Evolutionary conservation across 2,888 invertebrate species (phyloP).

Genomic region (Ceratothoa steindachneri): DNA sequence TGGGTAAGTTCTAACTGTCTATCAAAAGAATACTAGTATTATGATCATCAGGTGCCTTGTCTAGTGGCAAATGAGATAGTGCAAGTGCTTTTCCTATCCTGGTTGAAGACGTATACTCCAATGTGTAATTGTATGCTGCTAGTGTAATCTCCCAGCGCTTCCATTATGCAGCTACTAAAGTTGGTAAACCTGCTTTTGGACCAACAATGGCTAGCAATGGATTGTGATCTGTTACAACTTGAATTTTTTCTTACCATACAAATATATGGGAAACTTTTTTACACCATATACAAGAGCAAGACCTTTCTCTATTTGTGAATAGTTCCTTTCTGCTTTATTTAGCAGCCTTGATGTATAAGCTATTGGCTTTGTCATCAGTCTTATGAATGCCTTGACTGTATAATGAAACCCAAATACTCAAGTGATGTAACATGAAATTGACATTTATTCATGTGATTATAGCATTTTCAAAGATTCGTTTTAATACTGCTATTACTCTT

Average conservation of each 20-base stretch:
- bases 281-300: conserved; percentile 26
- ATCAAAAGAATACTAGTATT: no score
- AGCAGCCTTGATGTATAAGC: conserved; percentile 51
- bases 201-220: conserved; percentile 51
- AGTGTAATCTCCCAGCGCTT: neutral
- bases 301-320: conserved; percentile 34
- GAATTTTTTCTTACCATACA: conserved; percentile 22
- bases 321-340: neutral
- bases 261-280: conserved; percentile 26
- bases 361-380: conserved; percentile 50
- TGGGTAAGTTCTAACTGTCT: no score
- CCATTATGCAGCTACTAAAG: neutral
- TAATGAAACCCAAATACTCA: conserved; percentile 7
- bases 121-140: neutral
- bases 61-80: neutral
- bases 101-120: neutral
- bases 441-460: neutral
- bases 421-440: neutral
- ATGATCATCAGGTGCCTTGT: no score
- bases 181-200: conserved; percentile 25
- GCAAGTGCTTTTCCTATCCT: neutral
- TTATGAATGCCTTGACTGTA: neutral
- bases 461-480: neutral
- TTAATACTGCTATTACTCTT: neutral
- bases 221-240: conserved; percentile 32